Evolutionary conservation across 37 sponge, comb jelly and placozoan genomes (phyloP).

Genomic region (Aphrocallistes beatrix): DNA sequence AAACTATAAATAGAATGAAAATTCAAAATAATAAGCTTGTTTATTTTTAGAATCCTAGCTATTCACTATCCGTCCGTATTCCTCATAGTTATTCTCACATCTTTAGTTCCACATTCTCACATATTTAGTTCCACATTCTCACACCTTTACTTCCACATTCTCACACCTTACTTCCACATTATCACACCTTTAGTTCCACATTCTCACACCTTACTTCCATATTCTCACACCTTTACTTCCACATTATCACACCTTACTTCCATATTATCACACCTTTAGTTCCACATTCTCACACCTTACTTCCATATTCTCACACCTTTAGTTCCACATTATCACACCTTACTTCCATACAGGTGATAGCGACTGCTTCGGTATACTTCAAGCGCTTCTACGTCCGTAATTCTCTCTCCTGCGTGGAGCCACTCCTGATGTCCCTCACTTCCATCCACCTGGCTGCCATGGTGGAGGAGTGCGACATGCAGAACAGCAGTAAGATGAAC

Average conservation of each 20-base stretch:
- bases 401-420: constrained; percentile 79
- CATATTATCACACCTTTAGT: not conserved
- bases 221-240: not conserved
- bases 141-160: not conserved
- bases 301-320: not conserved
- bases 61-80: too few relatives aligned
- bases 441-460: constrained; percentile 83
- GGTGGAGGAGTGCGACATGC: constrained; percentile 74
- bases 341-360: constrained; percentile 70
- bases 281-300: too few relatives aligned
- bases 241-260: not conserved
- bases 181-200: not conserved
- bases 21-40: too few relatives aligned
- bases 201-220: not conserved
- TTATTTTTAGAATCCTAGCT: too few relatives aligned
- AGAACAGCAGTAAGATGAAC: constrained; percentile 29
- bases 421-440: constrained; percentile 82
- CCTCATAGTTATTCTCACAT: too few relatives aligned
- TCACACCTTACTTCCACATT: not conserved
- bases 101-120: too few relatives aligned
- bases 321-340: not conserved
- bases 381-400: constrained; percentile 77
- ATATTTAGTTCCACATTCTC: not conserved
- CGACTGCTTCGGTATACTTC: constrained; percentile 93
- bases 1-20: too few relatives aligned